Percentiles rank a stretch among this genome's conserved stretches.
These are phyloP conservation scores for Choristoneura fumiferana DNA, from an alignment of 1,140 invertebrate genomes.

Conservation along the genomic window DNA sequence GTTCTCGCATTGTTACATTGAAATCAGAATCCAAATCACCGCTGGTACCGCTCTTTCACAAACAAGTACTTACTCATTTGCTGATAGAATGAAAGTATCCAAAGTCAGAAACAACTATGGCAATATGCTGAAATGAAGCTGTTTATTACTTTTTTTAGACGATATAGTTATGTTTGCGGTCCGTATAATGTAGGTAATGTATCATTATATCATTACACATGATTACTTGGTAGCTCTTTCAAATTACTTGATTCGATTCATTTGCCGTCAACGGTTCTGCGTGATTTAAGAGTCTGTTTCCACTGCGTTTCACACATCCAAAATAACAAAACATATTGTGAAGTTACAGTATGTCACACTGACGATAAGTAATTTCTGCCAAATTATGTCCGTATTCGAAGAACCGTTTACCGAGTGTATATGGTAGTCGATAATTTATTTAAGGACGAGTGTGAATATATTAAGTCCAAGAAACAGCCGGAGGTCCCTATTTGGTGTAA, in stretches of 20 bases:
- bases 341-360: neutral
- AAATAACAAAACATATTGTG: constrained; percentile 15
- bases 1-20: neutral
- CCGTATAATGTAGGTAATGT: neutral
- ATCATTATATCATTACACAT: too few species aligned
- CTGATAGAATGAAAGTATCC: too few species aligned
- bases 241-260: too few species aligned
- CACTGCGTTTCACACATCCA: constrained; percentile 29
- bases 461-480: constrained; percentile 28
- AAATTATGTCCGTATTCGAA: constrained; percentile 24
- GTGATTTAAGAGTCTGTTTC: neutral
- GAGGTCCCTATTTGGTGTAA: constrained; percentile 45
- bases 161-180: constrained; percentile 23
- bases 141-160: too few species aligned
- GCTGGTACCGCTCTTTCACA: too few species aligned
- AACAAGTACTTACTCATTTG: too few species aligned
- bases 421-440: constrained; percentile 58
- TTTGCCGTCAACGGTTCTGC: too few species aligned
- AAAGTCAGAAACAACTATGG: too few species aligned
- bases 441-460: constrained; percentile 36
- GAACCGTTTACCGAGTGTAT: constrained; percentile 24
- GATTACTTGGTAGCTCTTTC: too few species aligned
- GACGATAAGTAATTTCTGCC: constrained; percentile 24
- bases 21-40: neutral
- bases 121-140: too few species aligned